Base-by-base conservation (phyloP, 2,797 vertebrate species). In the Cyclura pinguis region DNA sequence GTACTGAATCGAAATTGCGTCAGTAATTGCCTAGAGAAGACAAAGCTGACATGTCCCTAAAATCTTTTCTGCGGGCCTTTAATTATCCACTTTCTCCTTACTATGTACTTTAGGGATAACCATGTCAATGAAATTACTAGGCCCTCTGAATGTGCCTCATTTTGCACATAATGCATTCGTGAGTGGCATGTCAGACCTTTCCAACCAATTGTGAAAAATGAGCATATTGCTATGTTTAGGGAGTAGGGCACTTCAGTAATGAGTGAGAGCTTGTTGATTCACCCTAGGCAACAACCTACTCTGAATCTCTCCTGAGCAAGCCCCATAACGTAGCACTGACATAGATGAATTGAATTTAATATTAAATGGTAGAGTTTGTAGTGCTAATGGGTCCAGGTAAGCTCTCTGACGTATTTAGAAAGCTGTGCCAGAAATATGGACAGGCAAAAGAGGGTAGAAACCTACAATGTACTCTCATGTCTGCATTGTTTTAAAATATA, bases 111-210 rank as follows among this genome's bases (percentile, higher is more conserved):
- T 6, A 86, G 59, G 47, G 72, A 14, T 91, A 86, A 81, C 14
- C 4, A 14, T 86, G 55, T 59, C 35, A 32, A 59, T 59, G 64
- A 73, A 59, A 59, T 82, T 35, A 27, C 55, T 64, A 32, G 38
- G 73, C 85, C 4, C 80, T 92, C 62, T 27, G 29, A 73, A 72
- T 76, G 91, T 59, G 32, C 16, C 20, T 12, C 24, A 57, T 50
- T n/a, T 91, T 52, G 57, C 67, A 83, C 6, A 74, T 88, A 73
- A 72, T 83, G n/a, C 59, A 38, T 52, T 93, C 18, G 29, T 67
- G 8, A 67, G 84, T 62, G 84, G 81, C 84, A 52, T 77, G 10
- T 64, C 59, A 84, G 0, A 13, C 64, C 52, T 74, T 83, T 83
- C 52, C 22, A 83, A 47, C 22, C 47, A 2, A 3, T 76, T 57